Evolutionary conservation across 2,797 vertebrate species (phyloP).

Genomic region (Orestias chungarensis): DNA sequence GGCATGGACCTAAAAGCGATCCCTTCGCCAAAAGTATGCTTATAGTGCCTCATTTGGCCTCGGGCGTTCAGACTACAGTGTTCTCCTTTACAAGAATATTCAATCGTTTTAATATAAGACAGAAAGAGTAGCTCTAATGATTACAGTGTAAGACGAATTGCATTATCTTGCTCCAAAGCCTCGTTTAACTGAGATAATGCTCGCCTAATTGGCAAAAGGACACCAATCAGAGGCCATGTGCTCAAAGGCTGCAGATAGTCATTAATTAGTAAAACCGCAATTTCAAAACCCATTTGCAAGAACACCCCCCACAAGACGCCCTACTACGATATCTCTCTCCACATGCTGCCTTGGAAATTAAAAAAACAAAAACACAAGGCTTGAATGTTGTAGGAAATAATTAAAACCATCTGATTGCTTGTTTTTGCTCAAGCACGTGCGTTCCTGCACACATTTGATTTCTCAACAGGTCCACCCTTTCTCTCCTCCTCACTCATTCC

Average conservation of each 20-base stretch:
- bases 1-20: background rate
- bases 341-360: background rate
- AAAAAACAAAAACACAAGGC: no score
- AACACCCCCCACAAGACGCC: slow-evolving; percentile 1
- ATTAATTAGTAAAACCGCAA: slow-evolving; percentile 50
- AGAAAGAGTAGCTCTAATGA: slow-evolving; percentile 6
- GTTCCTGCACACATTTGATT: background rate
- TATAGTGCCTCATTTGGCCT: background rate
- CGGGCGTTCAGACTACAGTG: background rate
- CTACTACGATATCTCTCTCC: slow-evolving; percentile 3
- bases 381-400: background rate
- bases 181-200: slow-evolving; percentile 28
- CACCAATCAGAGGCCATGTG: slow-evolving; percentile 42
- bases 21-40: background rate
- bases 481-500: background rate
- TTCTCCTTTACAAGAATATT: background rate
- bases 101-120: background rate
- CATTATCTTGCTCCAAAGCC: slow-evolving; percentile 2
- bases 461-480: slow-evolving; percentile 55
- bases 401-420: background rate
- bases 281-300: slow-evolving; percentile 30
- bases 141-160: slow-evolving; percentile 8
- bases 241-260: slow-evolving; percentile 26
- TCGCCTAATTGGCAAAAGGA: slow-evolving; percentile 44
- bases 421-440: background rate